phyloP scores from a whole-genome alignment of 2,797 vertebrate species.

The Jordanella pulchra region DNA sequence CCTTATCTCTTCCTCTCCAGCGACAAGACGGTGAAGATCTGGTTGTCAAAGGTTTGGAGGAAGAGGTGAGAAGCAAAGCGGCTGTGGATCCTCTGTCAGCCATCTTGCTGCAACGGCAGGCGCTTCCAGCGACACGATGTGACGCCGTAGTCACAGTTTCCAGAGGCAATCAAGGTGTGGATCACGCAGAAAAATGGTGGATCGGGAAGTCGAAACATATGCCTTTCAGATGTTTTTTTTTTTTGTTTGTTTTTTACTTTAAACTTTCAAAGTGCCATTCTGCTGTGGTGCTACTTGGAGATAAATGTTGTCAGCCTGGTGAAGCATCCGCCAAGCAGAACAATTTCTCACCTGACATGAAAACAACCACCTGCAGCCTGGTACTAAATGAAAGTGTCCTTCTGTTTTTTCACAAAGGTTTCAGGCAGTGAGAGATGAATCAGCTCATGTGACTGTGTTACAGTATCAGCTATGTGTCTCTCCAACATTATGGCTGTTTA shows the following conservation, averaged over 20 bases:
- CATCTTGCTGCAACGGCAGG: constrained; percentile 38
- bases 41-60: constrained; percentile 81
- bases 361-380: constrained; percentile 25
- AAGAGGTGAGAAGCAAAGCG: constrained; percentile 76
- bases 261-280: constrained; percentile 68
- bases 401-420: constrained; percentile 44
- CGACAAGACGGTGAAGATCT: constrained; percentile 94
- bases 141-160: constrained; percentile 38
- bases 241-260: constrained; percentile 30
- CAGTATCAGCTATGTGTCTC: constrained; percentile 21
- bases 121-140: constrained; percentile 24
- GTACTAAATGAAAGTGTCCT: constrained; percentile 60
- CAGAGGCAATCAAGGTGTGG: constrained; percentile 34
- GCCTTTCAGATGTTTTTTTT: constrained; percentile 11
- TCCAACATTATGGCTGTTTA: constrained; percentile 11
- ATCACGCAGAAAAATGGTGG: background rate
- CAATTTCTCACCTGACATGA: constrained; percentile 28
- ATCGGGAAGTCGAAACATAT: constrained; percentile 31
- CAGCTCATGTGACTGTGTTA: constrained; percentile 41
- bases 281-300: constrained; percentile 49
- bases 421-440: constrained; percentile 47
- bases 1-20: constrained; percentile 73
- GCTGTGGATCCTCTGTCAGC: constrained; percentile 21
- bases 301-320: constrained; percentile 24
- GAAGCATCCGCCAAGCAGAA: constrained; percentile 27